These are phyloP conservation scores for Ibidorhyncha struthersii DNA, from an alignment of 2,113 vertebrate genomes.

Conservation along the genomic window DNA sequence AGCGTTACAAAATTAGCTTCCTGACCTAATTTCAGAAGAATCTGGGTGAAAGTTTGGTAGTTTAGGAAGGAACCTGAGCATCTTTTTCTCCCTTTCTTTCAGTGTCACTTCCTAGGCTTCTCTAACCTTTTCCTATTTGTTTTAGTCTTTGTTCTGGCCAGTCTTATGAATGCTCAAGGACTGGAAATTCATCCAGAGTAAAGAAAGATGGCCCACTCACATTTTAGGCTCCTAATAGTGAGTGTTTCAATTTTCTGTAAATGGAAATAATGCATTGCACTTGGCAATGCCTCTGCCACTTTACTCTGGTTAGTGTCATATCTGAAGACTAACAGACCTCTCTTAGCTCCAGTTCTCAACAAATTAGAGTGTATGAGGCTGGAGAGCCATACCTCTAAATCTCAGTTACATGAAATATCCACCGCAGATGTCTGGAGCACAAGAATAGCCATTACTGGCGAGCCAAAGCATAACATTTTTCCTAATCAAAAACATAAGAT, in stretches of 20 bases:
- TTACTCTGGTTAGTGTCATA: slow-evolving; percentile 30
- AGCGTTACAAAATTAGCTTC: neutral
- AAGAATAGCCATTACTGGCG: neutral
- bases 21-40: neutral
- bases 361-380: neutral
- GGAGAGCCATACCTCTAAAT: neutral
- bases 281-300: slow-evolving; percentile 29
- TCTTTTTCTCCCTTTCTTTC: neutral
- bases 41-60: neutral
- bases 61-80: neutral
- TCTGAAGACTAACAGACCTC: slow-evolving; percentile 3
- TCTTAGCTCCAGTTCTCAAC: neutral
- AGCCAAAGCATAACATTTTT: neutral
- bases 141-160: neutral
- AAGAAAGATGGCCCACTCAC: neutral
- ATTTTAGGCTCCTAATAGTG: accelerated
- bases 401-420: neutral
- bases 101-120: neutral
- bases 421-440: neutral
- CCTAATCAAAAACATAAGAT: neutral
- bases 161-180: neutral
- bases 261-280: slow-evolving; percentile 22
- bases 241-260: neutral
- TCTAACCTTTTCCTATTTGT: neutral
- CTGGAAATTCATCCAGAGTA: neutral